These are phyloP conservation scores for Tauraco hartlaubi DNA, from an alignment of 2,797 vertebrate species.

Conservation along the genomic window DNA sequence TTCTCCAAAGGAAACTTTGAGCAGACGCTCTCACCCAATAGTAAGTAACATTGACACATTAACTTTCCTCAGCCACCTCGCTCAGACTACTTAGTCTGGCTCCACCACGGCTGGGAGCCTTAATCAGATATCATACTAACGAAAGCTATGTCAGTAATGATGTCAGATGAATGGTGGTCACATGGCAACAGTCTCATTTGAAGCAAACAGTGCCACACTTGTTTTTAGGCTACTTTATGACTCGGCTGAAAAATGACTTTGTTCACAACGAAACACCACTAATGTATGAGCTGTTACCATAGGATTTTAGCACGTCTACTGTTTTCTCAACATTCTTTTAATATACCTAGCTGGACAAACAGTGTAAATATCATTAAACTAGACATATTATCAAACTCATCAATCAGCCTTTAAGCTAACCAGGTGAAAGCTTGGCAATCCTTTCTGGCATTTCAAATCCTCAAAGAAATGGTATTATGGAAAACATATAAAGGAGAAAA, in stretches of 20 bases:
- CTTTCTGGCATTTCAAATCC: slow-evolving; percentile 43
- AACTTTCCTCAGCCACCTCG: slow-evolving; percentile 78
- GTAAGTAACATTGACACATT: slow-evolving; percentile 79
- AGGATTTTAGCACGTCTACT: slow-evolving; percentile 70
- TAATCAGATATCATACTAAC: slow-evolving; percentile 80
- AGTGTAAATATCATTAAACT: slow-evolving; percentile 57
- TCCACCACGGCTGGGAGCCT: slow-evolving; percentile 78
- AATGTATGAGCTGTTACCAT: slow-evolving; percentile 75
- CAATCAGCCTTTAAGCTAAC: slow-evolving; percentile 25
- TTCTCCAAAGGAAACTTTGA: slow-evolving; percentile 63
- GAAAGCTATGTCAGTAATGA: slow-evolving; percentile 81
- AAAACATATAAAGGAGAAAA: slow-evolving; percentile 45
- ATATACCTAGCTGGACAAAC: slow-evolving; percentile 39
- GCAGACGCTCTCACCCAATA: slow-evolving; percentile 69
- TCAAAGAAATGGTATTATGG: slow-evolving; percentile 40
- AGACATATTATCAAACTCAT: slow-evolving; percentile 50
- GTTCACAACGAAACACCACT: slow-evolving; percentile 74
- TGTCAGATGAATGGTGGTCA: slow-evolving; percentile 80
- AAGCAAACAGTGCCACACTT: slow-evolving; percentile 79
- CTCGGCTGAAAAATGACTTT: slow-evolving; percentile 80
- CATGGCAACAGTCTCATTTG: slow-evolving; percentile 73
- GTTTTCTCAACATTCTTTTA: slow-evolving; percentile 57
- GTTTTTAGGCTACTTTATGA: slow-evolving; percentile 79
- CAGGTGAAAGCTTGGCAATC: slow-evolving; percentile 44
- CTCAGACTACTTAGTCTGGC: slow-evolving; percentile 80